Evolutionary conservation across 2,113 vertebrate species (phyloP).

Genomic region (Melanotaenia duboulayi): DNA sequence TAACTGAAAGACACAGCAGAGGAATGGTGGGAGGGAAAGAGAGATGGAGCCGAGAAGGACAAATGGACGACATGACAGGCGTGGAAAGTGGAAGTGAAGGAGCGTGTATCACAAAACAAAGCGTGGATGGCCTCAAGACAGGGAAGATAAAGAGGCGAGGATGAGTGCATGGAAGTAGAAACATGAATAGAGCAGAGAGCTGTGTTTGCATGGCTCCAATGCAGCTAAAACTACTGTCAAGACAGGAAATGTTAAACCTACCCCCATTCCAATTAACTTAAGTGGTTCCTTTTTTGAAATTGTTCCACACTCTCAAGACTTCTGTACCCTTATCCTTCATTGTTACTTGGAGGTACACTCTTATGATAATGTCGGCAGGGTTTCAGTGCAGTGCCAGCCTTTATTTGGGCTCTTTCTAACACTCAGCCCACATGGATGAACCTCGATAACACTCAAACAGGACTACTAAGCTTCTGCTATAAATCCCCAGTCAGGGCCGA

Average conservation of each 20-base stretch:
- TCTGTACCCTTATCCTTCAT: background rate
- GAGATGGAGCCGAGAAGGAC: constrained; percentile 33
- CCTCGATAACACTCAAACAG: constrained; percentile 22
- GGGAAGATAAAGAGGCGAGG: background rate
- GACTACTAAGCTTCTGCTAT: constrained; percentile 20
- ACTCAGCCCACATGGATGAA: constrained; percentile 36
- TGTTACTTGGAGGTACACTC: background rate
- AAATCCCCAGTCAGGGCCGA: constrained; percentile 23
- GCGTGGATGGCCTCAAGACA: constrained; percentile 6
- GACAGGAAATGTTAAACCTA: background rate
- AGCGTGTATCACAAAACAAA: constrained; percentile 18
- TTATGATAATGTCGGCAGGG: background rate
- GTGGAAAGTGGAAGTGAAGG: constrained; percentile 3
- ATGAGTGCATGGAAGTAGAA: background rate
- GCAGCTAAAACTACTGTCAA: background rate
- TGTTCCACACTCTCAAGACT: background rate
- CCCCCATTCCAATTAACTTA: background rate
- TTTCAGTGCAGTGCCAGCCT: background rate
- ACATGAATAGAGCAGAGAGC: constrained; percentile 8
- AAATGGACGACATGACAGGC: constrained; percentile 31
- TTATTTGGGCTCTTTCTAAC: constrained; percentile 37
- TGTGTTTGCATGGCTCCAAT: background rate
- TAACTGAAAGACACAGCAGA: constrained; percentile 41
- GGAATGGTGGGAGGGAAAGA: constrained; percentile 8
- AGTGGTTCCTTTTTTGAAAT: background rate